Base-by-base conservation (phyloP, 2,888 invertebrate genomes). In the Amphipoea oculea region DNA sequence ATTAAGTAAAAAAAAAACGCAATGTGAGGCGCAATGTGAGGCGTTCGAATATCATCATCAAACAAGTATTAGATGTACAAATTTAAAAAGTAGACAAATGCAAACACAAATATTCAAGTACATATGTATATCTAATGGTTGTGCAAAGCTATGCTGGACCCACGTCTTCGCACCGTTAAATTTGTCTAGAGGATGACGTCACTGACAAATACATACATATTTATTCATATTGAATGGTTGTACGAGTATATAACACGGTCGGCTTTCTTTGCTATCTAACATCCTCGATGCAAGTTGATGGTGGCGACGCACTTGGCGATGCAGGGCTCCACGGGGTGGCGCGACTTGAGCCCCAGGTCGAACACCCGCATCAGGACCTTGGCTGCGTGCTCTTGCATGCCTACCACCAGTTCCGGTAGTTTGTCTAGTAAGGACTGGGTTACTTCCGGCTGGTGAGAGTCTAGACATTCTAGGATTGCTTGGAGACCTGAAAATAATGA, bases 331-430 rank as follows among this genome's bases (percentile, higher is more conserved):
- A 98, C 98, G 89, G 98, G 98, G 78, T 98, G 97, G 80, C 98
- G 98, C 11, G 98, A 98, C 86, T 97, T 97, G 81, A 99, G 97
- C 5, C 99, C 99, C 68, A 99, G 97, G 86, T 98, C 98, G 95
- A 99, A 99, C 1, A 98, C 98, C 82, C 98, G 98, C 91, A 98
- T 97, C 88, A 99, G 97, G 73, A 99, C 97, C 75, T 98, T 97
- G 77, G 98, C 97, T 0, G 99, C 98, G 94, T 98, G 98, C 94
- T 99, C 99, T 96, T 98, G 99, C 96, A 98, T 97, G 84, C 99
- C 98, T 20, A 98, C 97, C 75, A 98, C 97, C 85, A 99, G 98
- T 90, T 99, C 99, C 0, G 99, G 98, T 72, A 99, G 96, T 93
- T 98, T 98, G 86, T 99, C 99, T 69, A 99, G 97, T 51, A 98